Base-by-base conservation (phyloP, 1,140 invertebrate species). In the Tetraneura akinire region DNA sequence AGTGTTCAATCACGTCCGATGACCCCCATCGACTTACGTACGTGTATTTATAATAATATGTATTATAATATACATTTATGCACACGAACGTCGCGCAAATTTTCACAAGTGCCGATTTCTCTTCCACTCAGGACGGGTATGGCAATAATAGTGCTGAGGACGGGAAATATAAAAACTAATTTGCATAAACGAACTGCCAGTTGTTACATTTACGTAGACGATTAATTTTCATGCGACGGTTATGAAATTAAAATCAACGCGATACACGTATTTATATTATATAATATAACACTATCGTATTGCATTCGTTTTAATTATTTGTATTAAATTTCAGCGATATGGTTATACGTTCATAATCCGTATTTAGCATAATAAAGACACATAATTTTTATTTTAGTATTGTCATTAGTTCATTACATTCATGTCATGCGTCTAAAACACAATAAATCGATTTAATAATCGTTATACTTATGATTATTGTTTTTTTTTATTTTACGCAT, bases 131-230 rank as follows among this genome's bases (percentile, higher is more conserved):
- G 26, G 45, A 66, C 37, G 64, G 26, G 57, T 66, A 32, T n/a
- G n/a, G 16, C 18, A 37, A 8, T 37, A 37, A 37, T 37, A 37
- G 16, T n/a, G 32, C n/a, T 66, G 2, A 18, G n/a, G 32, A 66
- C 29, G 14, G 37, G n/a, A n/a, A 66, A 45, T 21, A 42, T 66
- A 66, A 66, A 53, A 66, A 66, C 32, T 66, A 66, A 66, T 66
- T 21, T 42, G n/a, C 32, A 45, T 42, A 45, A 42, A 66, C 21
- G n/a, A 66, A 21, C 13, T 45, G 18, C n/a, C 2, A 42, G 10
- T 42, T 14, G 14, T 66, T 42, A 66, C 64, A 4, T 66, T 42
- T 66, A 66, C 32, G 2, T 21, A 42, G 9, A 13, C n/a, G 13
- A 66, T 45, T 21, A 23, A 66, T 45, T 66, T 66, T 14, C 26